Evolutionary conservation across 2,113 vertebrate genomes (phyloP).

Genomic region (Ophiodon elongatus): DNA sequence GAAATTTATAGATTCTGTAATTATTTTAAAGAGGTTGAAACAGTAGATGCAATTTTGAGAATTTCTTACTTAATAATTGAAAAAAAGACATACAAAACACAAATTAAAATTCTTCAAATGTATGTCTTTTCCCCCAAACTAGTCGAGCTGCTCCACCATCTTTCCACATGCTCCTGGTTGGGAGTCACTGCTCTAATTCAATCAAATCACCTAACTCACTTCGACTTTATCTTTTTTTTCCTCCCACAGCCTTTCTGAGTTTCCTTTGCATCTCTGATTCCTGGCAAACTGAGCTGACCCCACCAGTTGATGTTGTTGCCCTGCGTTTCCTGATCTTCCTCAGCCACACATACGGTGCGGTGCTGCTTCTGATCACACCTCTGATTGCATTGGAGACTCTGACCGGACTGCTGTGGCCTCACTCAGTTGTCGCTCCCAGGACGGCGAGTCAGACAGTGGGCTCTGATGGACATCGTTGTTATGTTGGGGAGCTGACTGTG

Average conservation of each 20-base stretch:
- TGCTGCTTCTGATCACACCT: constrained; percentile 77
- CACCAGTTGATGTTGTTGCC: constrained; percentile 69
- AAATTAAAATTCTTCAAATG: not conserved
- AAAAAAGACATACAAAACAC: not conserved
- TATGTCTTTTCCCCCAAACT: not conserved
- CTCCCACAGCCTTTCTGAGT: constrained; percentile 76
- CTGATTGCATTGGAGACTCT: constrained; percentile 78
- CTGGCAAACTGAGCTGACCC: constrained; percentile 54
- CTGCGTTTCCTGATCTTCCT: constrained; percentile 84
- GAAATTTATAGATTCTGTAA: not conserved
- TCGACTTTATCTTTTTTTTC: constrained; percentile 3
- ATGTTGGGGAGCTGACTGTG: not conserved
- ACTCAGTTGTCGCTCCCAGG: not conserved
- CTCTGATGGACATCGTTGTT: constrained; percentile 1
- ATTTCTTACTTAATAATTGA: not conserved
- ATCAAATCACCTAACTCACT: not conserved
- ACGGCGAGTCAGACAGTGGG: not conserved
- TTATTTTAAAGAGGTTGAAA: not conserved
- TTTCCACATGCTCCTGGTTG: not conserved
- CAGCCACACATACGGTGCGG: constrained; percentile 77
- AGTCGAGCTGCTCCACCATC: not conserved
- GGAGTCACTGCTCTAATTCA: not conserved
- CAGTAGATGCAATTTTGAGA: not conserved
- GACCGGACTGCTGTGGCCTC: constrained; percentile 46
- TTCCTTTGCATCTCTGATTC: constrained; percentile 64